These are phyloP conservation scores for Nettapus auritus DNA, from an alignment of 2,113 vertebrate genomes.

Conservation along the genomic window DNA sequence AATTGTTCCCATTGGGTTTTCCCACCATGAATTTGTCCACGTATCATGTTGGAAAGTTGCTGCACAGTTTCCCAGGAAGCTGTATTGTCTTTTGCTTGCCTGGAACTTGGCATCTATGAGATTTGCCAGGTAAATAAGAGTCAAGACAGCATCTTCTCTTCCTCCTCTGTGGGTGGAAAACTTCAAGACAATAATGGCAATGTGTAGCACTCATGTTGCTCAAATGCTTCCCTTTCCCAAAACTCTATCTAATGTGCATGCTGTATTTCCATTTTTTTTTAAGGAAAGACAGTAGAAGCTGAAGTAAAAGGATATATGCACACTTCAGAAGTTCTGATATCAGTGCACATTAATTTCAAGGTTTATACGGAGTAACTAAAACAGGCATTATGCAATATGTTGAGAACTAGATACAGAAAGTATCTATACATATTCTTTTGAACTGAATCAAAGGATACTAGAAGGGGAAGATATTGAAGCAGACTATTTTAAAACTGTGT, in stretches of 20 bases:
- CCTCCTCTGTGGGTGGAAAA: neutral
- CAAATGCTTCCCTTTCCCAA: neutral
- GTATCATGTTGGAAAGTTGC: neutral
- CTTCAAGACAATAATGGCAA: neutral
- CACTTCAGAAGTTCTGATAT: neutral
- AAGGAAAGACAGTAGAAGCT: neutral
- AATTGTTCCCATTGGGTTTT: neutral
- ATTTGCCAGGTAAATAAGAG: neutral
- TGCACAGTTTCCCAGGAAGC: neutral
- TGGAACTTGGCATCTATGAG: neutral
- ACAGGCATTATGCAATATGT: neutral
- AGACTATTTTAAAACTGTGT: neutral
- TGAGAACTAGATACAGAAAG: neutral
- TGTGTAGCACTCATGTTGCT: accelerated
- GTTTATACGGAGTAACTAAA: neutral
- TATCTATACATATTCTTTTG: neutral
- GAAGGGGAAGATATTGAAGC: accelerated
- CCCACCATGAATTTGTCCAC: neutral
- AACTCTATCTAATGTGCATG: accelerated
- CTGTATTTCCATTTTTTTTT: neutral
- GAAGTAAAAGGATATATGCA: neutral
- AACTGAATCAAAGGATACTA: neutral
- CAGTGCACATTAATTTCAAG: neutral
- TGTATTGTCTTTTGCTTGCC: neutral
- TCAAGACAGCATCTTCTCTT: neutral